phyloP scores from a whole-genome alignment of 2,113 vertebrate species.

The Oophaga pumilio region DNA sequence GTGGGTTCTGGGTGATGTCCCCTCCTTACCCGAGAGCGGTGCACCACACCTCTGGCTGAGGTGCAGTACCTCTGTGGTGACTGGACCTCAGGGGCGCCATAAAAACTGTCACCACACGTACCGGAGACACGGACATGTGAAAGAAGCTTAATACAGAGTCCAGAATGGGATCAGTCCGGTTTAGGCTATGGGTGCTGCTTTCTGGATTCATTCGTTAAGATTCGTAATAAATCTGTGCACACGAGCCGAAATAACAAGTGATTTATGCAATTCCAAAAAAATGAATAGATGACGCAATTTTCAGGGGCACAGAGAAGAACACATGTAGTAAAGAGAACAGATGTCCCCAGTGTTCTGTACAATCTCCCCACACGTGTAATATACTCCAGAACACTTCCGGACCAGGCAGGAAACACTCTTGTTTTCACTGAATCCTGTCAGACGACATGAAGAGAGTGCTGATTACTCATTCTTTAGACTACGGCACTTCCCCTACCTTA shows the following conservation, averaged over 20 bases:
- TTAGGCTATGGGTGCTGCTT: background rate
- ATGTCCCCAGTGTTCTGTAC: background rate
- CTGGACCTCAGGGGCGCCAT: too few species aligned
- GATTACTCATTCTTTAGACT: conserved; percentile 15
- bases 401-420: conserved; percentile 11
- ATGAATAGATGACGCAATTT: background rate
- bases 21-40: too few species aligned
- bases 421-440: conserved; percentile 9
- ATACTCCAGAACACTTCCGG: background rate
- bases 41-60: too few species aligned
- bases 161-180: too few species aligned
- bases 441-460: background rate
- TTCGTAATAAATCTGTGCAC: background rate
- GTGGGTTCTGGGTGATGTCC: too few species aligned
- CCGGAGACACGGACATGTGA: too few species aligned
- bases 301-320: background rate
- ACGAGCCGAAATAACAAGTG: background rate
- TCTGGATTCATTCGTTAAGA: background rate
- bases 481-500: background rate
- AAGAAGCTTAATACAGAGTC: too few species aligned
- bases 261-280: background rate
- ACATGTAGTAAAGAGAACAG: conserved; percentile 10
- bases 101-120: too few species aligned
- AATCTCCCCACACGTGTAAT: conserved; percentile 2
- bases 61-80: too few species aligned